Evolutionary conservation across 1,140 invertebrate genomes (phyloP).

Genomic region (Zophobas morio): DNA sequence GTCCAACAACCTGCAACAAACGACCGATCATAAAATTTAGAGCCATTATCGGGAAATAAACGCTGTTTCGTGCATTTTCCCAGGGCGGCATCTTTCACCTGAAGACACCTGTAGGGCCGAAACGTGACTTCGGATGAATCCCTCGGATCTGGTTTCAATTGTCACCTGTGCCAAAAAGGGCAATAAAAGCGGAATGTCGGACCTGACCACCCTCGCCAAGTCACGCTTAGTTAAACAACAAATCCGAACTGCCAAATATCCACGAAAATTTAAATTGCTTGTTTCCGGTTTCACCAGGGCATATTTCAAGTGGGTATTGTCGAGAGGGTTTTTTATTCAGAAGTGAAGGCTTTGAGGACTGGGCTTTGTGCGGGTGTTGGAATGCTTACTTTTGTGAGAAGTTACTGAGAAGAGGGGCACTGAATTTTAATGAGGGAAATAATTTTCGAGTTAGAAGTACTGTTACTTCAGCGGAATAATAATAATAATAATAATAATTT

Average conservation of each 20-base stretch:
- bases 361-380: background rate
- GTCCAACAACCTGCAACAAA: slow-evolving; percentile 73
- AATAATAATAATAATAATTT: too few species aligned
- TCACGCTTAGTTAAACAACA: slow-evolving; percentile 51
- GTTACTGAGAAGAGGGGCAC: background rate
- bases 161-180: slow-evolving; percentile 51
- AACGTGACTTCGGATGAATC: slow-evolving; percentile 57
- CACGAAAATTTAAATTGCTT: slow-evolving; percentile 36
- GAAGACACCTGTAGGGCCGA: slow-evolving; percentile 53
- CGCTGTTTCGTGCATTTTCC: background rate
- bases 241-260: slow-evolving; percentile 29
- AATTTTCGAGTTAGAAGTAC: too few species aligned
- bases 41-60: background rate
- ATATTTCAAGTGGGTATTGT: slow-evolving; percentile 30
- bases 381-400: background rate
- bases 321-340: background rate
- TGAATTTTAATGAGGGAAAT: background rate
- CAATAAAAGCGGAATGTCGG: slow-evolving; percentile 47
- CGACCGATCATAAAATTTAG: slow-evolving; percentile 39
- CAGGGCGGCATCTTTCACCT: slow-evolving; percentile 3
- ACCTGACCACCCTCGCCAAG: slow-evolving; percentile 43
- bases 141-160: slow-evolving; percentile 54
- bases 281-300: slow-evolving; percentile 44
- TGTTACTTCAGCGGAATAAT: too few species aligned
- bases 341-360: background rate